Evolutionary conservation across 1,140 invertebrate genomes (phyloP), one percentile per base, ranked within the genome.

Genomic region (Episyrphus balteatus): DNA sequence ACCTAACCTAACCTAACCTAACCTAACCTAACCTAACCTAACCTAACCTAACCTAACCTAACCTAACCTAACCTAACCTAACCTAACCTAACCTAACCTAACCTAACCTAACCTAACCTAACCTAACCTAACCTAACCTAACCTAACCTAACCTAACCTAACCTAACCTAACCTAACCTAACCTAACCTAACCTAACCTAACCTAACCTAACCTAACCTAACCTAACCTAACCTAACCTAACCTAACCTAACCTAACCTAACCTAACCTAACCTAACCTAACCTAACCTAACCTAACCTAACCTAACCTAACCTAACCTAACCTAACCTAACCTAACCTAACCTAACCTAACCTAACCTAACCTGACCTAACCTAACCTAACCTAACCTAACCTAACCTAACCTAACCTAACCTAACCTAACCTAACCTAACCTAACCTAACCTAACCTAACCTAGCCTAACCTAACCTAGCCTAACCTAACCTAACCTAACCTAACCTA

Each of bases 301-400:
- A 56, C 56, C 56, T 59, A 57, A 58, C 56, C 53, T 56, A 57
- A 56, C 56, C 49, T 58, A 58, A 59, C 56, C 53, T 57, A 58
- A 56, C 56, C 56, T 57, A 59, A 51, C 55, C 48, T 58, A 55
- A 51, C 42, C 47, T 51, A 49, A 51, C 53, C 50, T 55, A 55
- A 49, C 52, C 50, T 34, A 34, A 9, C 33, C 9, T 34, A 34
- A 9, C 33, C n/a, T 34, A 34, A 9, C 33, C 9, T 34, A 34
- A 9, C 33, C n/a, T 34, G n/a, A 9, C 33, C 9, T 34, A 34
- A 9, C 33, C n/a, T 34, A 34, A 51, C 55, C 53, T 56, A 59
- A 55, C 53, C 52, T 60, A 61, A 55, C 58, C 54, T 52, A 55
- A 55, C 51, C 46, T 52, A 54, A 50, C 52, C 46, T 53, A 58